Evolutionary conservation across 2,888 invertebrate species (phyloP), one percentile per base, ranked within the genome.

Genomic region (Pseudoips prasinana): DNA sequence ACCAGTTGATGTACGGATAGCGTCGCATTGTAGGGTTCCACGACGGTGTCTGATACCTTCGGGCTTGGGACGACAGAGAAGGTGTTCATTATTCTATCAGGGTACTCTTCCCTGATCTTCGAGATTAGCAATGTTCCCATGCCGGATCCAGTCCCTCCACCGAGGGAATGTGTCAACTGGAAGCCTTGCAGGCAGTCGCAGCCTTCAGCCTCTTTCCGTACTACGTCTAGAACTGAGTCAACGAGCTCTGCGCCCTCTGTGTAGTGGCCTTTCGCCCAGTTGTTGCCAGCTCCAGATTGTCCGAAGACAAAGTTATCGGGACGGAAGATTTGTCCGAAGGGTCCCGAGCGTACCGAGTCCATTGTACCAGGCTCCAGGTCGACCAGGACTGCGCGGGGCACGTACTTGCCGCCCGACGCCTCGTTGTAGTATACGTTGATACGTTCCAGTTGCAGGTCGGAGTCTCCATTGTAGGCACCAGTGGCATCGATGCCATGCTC

Each of bases 351-450:
- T 9, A 94, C 92, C 1, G 92, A 91, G 73, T 94, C 94, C 92
- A 94, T 64, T 40, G 85, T 83, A 34, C 83, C 75, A 28, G 85
- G 84, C 47, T 85, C 81, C 3, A 85, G 69, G 56, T 85, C 84
- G 1, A 83, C 79, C 7, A 85, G 68, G n/a, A 84, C 71, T 10
- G 84, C 79, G n/a, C n/a, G n/a, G n/a, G n/a, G n/a, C n/a, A n/a
- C n/a, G n/a, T n/a, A n/a, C n/a, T n/a, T n/a, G n/a, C 88, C 81
- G n/a, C 84, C 89, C 3, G 85, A 70, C 0, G 92, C 93, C 68
- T 94, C 94, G 62, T 94, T 94, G 86, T 92, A 94, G 75, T 93
- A 94, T 9, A 94, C 94, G 62, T 93, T 92, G 62, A 94, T 93
- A 44, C 94, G 88, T 73, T 94, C 93, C 28, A 94, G 76, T 66